Evolutionary conservation across 2,888 invertebrate genomes (phyloP), one percentile per base, ranked within the genome.

Genomic region (Stenodema calcarata): DNA sequence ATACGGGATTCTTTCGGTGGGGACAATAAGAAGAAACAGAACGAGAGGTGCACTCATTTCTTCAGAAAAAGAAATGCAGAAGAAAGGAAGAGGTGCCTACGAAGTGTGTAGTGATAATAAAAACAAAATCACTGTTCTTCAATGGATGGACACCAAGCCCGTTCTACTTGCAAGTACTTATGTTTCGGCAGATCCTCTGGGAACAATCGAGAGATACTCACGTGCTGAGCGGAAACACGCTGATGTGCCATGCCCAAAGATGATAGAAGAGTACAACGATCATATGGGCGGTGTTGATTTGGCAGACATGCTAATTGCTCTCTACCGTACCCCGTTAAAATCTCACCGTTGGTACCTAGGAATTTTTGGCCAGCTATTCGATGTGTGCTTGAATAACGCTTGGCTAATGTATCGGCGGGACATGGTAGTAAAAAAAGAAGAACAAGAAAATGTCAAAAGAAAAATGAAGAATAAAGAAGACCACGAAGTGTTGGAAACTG

Each of bases 71-170:
- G 50, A 69, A 4, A 69, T 89, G 62, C 79, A 30, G 42, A 83
- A 83, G 42, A 70, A 83, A 41, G 83, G 73, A 11, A 83, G 41
- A 73, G 83, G 83, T 35, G 30, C 70, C 16, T 83, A 41, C 23
- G 70, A 83, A 11, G 70, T 87, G 11, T 86, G 69, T 23, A 83
- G 80, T 54, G 87, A 87, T 81, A 87, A 88, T 50, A 70, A 86
- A 11, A 86, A 87, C 80, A 87, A 84, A 76, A 44, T 89, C 3
- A 42, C 18, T 6, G n/a, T 78, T 41, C 12, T 89, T 0, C 87
- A 88, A 86, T 89, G 89, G 89, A 80, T 88, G 11, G 89, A 89
- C 76, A 89, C 89, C 76, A 89, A 88, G 85, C 73, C 87, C 41
- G 89, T 89, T 2, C 87, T 87, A 9, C 87, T 89, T 54, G 73